These are phyloP conservation scores for Anas acuta DNA, from an alignment of 2,797 vertebrate species.

Conservation along the genomic window DNA sequence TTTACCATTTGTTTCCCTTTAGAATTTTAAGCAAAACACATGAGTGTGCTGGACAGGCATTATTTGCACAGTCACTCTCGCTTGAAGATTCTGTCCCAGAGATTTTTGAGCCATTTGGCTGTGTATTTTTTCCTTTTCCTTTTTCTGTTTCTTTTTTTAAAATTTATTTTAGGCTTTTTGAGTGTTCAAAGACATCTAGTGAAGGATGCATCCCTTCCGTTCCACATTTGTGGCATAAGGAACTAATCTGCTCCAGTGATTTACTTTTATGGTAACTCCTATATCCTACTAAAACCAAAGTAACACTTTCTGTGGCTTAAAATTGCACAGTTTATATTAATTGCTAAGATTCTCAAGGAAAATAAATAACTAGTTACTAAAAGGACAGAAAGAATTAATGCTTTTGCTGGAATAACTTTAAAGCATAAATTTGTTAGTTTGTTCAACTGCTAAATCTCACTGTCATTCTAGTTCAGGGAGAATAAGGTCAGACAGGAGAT, in stretches of 20 bases:
- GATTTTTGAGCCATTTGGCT: neutral
- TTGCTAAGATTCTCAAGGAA: neutral
- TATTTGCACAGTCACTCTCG: neutral
- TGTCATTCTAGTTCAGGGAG: neutral
- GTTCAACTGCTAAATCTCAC: neutral
- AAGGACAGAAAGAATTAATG: neutral
- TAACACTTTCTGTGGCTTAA: neutral
- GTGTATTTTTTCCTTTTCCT: too few relatives aligned
- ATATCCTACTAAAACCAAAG: neutral
- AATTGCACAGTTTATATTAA: neutral
- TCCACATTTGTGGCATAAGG: neutral
- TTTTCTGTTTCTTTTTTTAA: too few relatives aligned
- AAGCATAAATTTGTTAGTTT: neutral
- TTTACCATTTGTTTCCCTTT: neutral
- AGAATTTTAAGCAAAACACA: neutral
- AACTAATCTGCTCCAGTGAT: neutral
- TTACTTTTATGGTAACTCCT: neutral
- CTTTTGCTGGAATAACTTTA: neutral
- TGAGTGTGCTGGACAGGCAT: neutral
- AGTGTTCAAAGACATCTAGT: neutral
- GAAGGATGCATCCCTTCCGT: neutral
- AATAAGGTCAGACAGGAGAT: neutral
- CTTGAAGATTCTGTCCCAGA: neutral
- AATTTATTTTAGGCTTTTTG: neutral
- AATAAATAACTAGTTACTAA: neutral